Conservation (phyloP, 2,797 vertebrate species). For the Hylomyscus alleni region DNA sequence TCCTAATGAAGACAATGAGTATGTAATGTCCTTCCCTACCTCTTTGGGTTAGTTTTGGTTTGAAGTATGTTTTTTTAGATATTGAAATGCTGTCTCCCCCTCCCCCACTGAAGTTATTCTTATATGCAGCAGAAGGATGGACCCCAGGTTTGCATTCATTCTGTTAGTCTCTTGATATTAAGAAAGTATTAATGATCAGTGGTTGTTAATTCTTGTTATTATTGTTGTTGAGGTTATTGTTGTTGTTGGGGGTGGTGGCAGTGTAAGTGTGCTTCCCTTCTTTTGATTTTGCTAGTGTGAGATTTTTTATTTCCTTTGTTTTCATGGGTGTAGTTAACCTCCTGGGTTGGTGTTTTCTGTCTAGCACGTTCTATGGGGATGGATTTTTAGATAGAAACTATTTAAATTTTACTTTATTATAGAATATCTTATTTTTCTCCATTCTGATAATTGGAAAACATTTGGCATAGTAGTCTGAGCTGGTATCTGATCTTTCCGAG, state of each 20-base stretch:
- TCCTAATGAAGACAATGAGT: background rate
- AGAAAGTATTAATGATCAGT: background rate
- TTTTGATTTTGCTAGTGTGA: background rate
- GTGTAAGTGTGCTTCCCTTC: background rate
- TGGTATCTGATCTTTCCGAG: background rate
- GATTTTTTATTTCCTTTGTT: background rate
- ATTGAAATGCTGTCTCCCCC: background rate
- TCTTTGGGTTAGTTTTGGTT: background rate
- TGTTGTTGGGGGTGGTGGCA: too few species aligned
- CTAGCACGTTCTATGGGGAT: background rate
- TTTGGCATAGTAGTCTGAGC: background rate
- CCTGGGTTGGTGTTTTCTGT: background rate
- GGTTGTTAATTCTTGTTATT: background rate
- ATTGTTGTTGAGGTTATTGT: background rate
- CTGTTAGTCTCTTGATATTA: background rate
- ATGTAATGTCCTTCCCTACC: background rate
- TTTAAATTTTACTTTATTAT: background rate
- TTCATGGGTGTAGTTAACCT: background rate
- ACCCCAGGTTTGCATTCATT: background rate
- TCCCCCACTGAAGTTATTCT: background rate
- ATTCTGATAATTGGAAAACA: background rate
- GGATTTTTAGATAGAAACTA: background rate
- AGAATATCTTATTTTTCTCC: background rate
- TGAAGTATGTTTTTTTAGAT: background rate
- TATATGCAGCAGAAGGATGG: background rate